phyloP scores from a whole-genome alignment of 2,113 vertebrate genomes.

The Spermophilus dauricus region DNA sequence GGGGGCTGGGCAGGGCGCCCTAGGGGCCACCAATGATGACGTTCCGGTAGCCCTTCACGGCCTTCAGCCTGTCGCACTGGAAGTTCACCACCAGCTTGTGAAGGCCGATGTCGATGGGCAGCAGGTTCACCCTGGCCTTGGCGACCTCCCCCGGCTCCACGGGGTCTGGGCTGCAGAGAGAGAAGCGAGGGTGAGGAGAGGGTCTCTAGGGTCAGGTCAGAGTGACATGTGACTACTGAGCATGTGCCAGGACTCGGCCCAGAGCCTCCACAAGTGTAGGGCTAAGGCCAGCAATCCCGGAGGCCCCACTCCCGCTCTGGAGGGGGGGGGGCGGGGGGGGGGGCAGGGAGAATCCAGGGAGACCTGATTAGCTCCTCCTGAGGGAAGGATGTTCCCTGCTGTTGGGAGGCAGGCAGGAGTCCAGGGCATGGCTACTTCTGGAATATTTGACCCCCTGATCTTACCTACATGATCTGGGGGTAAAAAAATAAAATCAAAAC shows the following conservation, averaged over 20 bases:
- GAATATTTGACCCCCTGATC: not conserved
- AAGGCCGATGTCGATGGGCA: slow-evolving; percentile 89
- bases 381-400: not conserved
- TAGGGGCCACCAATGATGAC: slow-evolving; percentile 88
- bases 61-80: slow-evolving; percentile 91
- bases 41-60: slow-evolving; percentile 95
- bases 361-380: no score
- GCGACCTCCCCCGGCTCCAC: slow-evolving; percentile 89
- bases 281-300: fast-evolving
- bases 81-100: slow-evolving; percentile 96
- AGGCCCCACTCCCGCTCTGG: fast-evolving
- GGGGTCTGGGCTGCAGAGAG: not conserved
- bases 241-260: not conserved
- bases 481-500: not conserved
- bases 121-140: slow-evolving; percentile 92
- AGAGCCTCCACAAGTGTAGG: fast-evolving
- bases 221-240: fast-evolving
- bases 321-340: no score
- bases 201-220: not conserved
- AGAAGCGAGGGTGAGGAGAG: not conserved
- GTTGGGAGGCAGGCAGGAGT: not conserved
- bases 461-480: no score
- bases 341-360: not conserved
- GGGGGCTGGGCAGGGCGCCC: not conserved
- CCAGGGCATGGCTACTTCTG: not conserved